phyloP scores from a whole-genome alignment of 2,888 invertebrate genomes.

The Protodeltote pygarga region DNA sequence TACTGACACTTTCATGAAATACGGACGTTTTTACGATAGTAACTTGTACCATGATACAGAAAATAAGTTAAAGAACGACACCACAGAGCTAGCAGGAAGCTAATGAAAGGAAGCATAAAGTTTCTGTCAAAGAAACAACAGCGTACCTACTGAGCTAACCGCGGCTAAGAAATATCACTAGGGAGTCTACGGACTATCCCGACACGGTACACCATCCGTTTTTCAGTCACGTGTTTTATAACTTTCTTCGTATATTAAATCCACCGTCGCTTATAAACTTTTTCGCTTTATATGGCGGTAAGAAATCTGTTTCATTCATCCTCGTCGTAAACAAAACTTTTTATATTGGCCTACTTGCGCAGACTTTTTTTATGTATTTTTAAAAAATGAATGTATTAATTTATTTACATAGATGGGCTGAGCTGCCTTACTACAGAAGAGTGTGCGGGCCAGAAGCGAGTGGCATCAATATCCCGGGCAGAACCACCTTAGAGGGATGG shows the following conservation, averaged over 20 bases:
- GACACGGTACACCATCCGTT: neutral
- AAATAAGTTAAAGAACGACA: slow-evolving; percentile 30
- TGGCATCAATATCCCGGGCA: slow-evolving; percentile 72
- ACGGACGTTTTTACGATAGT: slow-evolving; percentile 27
- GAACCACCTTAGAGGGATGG: slow-evolving; percentile 90
- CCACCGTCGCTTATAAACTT: slow-evolving; percentile 5
- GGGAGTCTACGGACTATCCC: neutral
- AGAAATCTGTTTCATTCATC: slow-evolving; percentile 7
- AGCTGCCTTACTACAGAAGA: slow-evolving; percentile 78
- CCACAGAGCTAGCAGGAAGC: slow-evolving; percentile 8
- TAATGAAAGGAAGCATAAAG: slow-evolving; percentile 35
- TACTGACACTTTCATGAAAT: slow-evolving; percentile 43
- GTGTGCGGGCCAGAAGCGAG: slow-evolving; percentile 81
- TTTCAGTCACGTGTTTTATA: slow-evolving; percentile 15
- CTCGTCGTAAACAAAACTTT: neutral
- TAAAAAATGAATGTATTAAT: too few species aligned
- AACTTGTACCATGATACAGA: slow-evolving; percentile 15
- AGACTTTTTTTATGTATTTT: too few species aligned
- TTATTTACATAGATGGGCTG: slow-evolving; percentile 68
- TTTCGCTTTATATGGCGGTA: slow-evolving; percentile 8
- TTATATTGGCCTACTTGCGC: too few species aligned
- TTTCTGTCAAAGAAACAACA: slow-evolving; percentile 26
- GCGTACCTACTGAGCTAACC: slow-evolving; percentile 3
- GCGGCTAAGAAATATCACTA: slow-evolving; percentile 14
- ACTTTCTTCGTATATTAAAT: slow-evolving; percentile 30